Evolutionary conservation across 2,888 invertebrate species (phyloP).

Genomic region (Synanthedon vespiformis): DNA sequence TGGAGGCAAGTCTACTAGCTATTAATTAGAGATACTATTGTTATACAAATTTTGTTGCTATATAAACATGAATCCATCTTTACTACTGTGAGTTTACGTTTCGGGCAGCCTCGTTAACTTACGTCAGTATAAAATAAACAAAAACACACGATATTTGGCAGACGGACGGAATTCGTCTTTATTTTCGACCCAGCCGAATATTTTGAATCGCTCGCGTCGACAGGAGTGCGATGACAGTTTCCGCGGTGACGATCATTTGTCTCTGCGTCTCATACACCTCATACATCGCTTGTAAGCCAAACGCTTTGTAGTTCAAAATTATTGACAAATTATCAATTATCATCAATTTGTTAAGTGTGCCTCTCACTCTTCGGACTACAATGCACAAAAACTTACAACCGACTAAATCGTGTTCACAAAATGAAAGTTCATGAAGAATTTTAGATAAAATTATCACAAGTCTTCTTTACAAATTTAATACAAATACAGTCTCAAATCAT

Average conservation of each 20-base stretch:
- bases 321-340: too few species aligned
- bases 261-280: not conserved
- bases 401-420: too few species aligned
- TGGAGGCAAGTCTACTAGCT: conserved; percentile 76
- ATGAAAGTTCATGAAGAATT: too few species aligned
- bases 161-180: conserved; percentile 28
- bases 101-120: not conserved
- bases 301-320: too few species aligned
- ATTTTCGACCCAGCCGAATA: conserved; percentile 21
- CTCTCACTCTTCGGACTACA: too few species aligned
- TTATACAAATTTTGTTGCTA: not conserved
- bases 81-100: not conserved
- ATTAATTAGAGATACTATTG: not conserved
- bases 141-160: conserved; percentile 32
- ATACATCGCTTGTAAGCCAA: too few species aligned
- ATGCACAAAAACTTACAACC: too few species aligned
- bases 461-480: too few species aligned
- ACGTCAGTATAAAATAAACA: conserved; percentile 26
- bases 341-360: too few species aligned
- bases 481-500: too few species aligned
- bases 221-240: conserved; percentile 10
- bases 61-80: conserved; percentile 2
- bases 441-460: too few species aligned
- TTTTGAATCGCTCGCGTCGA: conserved; percentile 7
- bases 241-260: conserved; percentile 11